These are phyloP conservation scores for Epinephelus awoara DNA, from an alignment of 2,797 vertebrate genomes.

Conservation along the genomic window DNA sequence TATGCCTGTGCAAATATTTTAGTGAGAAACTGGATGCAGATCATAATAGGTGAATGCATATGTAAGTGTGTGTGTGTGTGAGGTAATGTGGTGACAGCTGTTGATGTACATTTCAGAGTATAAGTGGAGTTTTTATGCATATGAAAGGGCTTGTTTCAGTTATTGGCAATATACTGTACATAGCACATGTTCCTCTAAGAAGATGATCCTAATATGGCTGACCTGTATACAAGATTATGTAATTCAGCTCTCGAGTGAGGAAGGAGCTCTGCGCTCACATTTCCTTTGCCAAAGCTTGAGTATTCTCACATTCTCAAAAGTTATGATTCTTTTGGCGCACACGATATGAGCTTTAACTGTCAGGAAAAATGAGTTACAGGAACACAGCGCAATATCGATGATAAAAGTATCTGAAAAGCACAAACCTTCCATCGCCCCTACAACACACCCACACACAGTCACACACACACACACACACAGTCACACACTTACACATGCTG, in stretches of 20 bases:
- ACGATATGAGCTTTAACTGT: conserved; percentile 16
- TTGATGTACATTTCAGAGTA: conserved; percentile 2
- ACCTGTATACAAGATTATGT: conserved; percentile 71
- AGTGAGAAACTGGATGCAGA: conserved; percentile 29
- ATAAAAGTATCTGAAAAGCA: conserved; percentile 50
- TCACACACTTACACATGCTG: conserved; percentile 58
- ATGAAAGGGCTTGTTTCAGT: conserved; percentile 16
- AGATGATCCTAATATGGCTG: conserved; percentile 65
- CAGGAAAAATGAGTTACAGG: conserved; percentile 19
- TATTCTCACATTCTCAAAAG: conserved; percentile 45
- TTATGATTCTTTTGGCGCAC: conserved; percentile 37
- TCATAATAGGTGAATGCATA: conserved; percentile 36
- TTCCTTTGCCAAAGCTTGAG: conserved; percentile 51
- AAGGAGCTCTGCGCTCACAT: conserved; percentile 45
- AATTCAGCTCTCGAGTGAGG: conserved; percentile 61
- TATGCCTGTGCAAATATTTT: conserved; percentile 58
- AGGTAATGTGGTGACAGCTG: conserved; percentile 17
- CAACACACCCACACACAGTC: conserved; percentile 55
- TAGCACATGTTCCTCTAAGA: conserved; percentile 32
- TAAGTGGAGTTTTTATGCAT: conserved; percentile 6
- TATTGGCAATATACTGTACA: conserved; percentile 4
- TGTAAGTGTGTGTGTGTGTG: conserved; percentile 23
- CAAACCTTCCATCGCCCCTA: conserved; percentile 51
- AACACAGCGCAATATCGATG: conserved; percentile 47
- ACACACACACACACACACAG: conserved; percentile 44